Evolutionary conservation across 92 coral and sea anemone species (phyloP).

Genomic region (Paramuricea clavata): DNA sequence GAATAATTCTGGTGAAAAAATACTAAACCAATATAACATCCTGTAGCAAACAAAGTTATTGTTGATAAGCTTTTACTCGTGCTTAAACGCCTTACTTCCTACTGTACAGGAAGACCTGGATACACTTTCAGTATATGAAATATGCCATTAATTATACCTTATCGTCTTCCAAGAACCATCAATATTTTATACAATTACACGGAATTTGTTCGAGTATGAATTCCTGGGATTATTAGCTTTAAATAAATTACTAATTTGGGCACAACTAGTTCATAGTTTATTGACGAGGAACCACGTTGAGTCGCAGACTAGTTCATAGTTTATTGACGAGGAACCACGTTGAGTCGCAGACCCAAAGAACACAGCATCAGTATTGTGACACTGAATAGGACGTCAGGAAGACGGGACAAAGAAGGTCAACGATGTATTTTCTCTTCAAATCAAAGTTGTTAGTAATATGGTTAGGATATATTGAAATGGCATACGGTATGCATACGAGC

Average conservation of each 20-base stretch:
- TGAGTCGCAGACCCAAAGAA: no score
- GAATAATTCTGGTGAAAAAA: not conserved
- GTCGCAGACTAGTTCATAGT: no score
- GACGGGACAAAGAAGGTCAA: not conserved
- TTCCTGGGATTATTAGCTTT: no score
- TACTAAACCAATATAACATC: not conserved
- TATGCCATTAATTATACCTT: no score
- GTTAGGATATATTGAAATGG: not conserved
- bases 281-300: no score
- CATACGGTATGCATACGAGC: constrained; percentile 38
- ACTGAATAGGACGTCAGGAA: not conserved
- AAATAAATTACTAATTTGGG: no score
- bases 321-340: no score
- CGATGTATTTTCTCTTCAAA: not conserved
- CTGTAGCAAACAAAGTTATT: not conserved
- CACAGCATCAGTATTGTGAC: no score
- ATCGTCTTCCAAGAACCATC: constrained; percentile 16
- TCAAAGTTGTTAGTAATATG: not conserved
- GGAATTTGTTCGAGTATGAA: no score
- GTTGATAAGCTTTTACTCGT: not conserved
- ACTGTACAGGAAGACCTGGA: not conserved
- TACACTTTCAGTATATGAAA: not conserved
- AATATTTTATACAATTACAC: no score
- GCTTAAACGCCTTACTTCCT: not conserved
- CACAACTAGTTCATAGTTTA: no score